Percentiles rank a stretch among this genome's conserved stretches.
Evolutionary conservation across 1,140 invertebrate species (phyloP).

Genomic region (Drosophila tristis): DNA sequence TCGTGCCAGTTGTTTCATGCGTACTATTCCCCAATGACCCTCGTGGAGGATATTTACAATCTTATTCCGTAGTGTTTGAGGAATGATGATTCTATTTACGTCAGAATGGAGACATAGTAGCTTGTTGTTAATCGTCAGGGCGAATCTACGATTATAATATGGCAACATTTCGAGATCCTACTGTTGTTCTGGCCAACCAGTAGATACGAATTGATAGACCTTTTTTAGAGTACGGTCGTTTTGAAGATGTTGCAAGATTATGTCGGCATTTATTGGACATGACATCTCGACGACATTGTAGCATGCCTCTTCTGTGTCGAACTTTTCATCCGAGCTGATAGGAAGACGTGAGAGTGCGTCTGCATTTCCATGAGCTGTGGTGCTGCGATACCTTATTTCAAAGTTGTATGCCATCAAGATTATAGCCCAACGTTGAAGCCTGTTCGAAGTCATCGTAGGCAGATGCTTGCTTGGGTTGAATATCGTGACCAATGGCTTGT

Average conservation of each 20-base stretch:
- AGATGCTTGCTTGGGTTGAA: conserved; percentile 47
- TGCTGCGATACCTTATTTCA: background rate
- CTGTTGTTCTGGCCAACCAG: too few relatives aligned
- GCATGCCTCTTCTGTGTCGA: conserved; percentile 27
- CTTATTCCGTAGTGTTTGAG: conserved; percentile 40
- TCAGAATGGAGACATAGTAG: conserved; percentile 15
- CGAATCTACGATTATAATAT: conserved; percentile 12
- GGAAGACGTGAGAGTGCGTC: too few relatives aligned
- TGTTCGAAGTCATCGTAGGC: conserved; percentile 15
- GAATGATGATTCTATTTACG: conserved; percentile 59
- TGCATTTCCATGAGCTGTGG: too few relatives aligned
- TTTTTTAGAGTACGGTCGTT: too few relatives aligned
- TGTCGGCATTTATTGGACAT: conserved; percentile 28
- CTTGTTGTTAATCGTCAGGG: conserved; percentile 14
- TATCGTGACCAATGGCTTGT: conserved; percentile 62
- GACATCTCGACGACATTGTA: conserved; percentile 15
- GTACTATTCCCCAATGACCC: conserved; percentile 38
- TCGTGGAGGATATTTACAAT: conserved; percentile 82
- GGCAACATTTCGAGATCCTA: background rate
- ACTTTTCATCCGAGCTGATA: conserved; percentile 5
- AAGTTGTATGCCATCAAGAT: conserved; percentile 26
- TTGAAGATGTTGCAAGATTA: background rate
- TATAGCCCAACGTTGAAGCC: conserved; percentile 26
- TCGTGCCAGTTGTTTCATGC: conserved; percentile 85
- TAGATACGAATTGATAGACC: too few relatives aligned